Percentiles rank a stretch among this genome's conserved stretches.
Conservation (phyloP, 2,797 vertebrate genomes). For the Sebastes kiyomatsui region DNA sequence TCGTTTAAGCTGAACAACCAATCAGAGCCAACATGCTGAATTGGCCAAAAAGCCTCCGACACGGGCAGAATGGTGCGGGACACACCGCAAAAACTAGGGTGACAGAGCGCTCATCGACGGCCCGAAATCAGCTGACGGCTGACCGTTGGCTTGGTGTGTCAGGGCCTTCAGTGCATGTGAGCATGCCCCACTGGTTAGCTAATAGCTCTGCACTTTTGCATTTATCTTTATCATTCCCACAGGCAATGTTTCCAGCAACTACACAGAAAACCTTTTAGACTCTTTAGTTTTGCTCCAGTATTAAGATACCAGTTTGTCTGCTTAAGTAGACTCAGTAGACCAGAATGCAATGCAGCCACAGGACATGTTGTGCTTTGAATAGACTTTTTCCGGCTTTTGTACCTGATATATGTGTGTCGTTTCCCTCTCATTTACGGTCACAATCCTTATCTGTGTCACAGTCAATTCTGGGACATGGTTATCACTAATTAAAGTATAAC, state of each 20-base stretch:
- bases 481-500: not conserved
- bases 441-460: not conserved
- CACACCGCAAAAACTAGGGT: too few relatives aligned
- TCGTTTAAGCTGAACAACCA: too few relatives aligned
- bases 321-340: not conserved
- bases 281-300: not conserved
- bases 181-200: too few relatives aligned
- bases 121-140: too few relatives aligned
- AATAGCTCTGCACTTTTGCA: not conserved
- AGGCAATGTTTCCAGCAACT: not conserved
- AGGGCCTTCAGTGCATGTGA: not conserved
- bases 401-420: not conserved
- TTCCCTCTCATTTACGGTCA: not conserved
- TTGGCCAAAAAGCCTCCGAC: too few relatives aligned
- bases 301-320: not conserved
- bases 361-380: not conserved
- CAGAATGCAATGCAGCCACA: not conserved
- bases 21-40: too few relatives aligned
- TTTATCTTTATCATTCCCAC: not conserved
- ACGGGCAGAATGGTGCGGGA: too few relatives aligned
- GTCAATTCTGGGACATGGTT: not conserved
- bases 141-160: too few relatives aligned
- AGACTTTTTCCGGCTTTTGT: not conserved
- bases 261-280: not conserved
- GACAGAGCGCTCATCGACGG: too few relatives aligned